Conservation (phyloP, 2,113 vertebrate species). For the Scomber japonicus region DNA sequence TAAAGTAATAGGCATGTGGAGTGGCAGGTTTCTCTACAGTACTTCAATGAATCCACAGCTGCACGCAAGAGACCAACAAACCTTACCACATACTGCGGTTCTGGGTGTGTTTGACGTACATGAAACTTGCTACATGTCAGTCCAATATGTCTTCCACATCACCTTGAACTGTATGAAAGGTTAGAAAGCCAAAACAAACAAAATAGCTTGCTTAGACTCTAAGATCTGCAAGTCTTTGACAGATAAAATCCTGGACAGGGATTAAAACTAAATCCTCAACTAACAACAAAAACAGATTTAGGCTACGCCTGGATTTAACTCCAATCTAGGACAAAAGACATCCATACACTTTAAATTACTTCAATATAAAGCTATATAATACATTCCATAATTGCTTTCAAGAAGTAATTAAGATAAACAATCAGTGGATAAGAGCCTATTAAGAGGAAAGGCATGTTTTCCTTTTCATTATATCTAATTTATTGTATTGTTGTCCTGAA, state of each 20-base stretch:
- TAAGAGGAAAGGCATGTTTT: neutral
- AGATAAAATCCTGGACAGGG: constrained; percentile 27
- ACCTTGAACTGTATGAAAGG: constrained; percentile 13
- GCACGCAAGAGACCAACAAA: neutral
- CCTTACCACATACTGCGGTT: neutral
- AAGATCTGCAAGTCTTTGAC: constrained; percentile 29
- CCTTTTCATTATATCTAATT: neutral
- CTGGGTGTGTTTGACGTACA: constrained; percentile 37
- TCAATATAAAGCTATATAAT: neutral
- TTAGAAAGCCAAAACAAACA: constrained; percentile 27
- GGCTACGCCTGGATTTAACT: constrained; percentile 10
- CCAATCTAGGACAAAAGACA: constrained; percentile 1
- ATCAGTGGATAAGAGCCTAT: neutral
- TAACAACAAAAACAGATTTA: constrained; percentile 44
- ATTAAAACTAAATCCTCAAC: constrained; percentile 40
- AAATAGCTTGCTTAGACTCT: neutral
- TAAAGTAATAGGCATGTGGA: constrained; percentile 45
- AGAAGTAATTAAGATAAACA: neutral
- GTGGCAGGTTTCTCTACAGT: constrained; percentile 56
- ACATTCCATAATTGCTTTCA: neutral
- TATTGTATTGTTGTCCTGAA: neutral
- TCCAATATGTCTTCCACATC: constrained; percentile 1
- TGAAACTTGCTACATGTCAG: neutral
- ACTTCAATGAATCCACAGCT: neutral
- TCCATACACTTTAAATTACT: neutral